These are phyloP conservation scores for Bombyx mori DNA, from an alignment of 1,140 invertebrate species.

Conservation along the genomic window ASM3026992v2 NC_085117.1:19967501-19968000, in stretches of 20 bases:
- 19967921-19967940: no score
- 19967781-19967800: neutral
- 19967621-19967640: slow-evolving; percentile 9
- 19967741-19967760: no score
- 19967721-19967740: neutral
- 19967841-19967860: neutral
- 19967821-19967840: slow-evolving; percentile 2
- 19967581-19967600: slow-evolving; percentile 33
- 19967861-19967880: slow-evolving; percentile 6
- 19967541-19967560: slow-evolving; percentile 47
- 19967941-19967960: no score
- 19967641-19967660: no score
- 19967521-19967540: slow-evolving; percentile 37
- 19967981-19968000: no score
- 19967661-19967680: no score
- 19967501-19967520: slow-evolving; percentile 36
- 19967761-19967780: no score
- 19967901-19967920: no score
- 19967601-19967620: slow-evolving; percentile 9
- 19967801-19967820: neutral
- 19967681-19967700: no score
- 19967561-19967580: slow-evolving; percentile 40
- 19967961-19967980: no score
- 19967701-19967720: neutral
- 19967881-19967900: neutral